A percentile compares a stretch with the other conserved stretches of the same genome.
These are phyloP conservation scores for Myiozetetes cayanensis DNA, from an alignment of 2,113 vertebrate species.

Conservation along the genomic window DNA sequence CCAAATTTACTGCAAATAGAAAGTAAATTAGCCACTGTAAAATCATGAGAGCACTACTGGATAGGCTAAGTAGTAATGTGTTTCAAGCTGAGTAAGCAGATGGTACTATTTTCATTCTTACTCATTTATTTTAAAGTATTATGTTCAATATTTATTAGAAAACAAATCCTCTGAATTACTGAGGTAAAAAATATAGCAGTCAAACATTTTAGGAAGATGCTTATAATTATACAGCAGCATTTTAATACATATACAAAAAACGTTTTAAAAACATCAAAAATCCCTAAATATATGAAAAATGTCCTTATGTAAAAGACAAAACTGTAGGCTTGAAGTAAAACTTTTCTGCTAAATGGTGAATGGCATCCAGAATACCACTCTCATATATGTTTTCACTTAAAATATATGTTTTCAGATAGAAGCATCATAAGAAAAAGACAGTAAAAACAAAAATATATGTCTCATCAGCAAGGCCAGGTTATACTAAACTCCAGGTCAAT, in stretches of 20 bases:
- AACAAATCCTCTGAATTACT: background rate
- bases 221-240: background rate
- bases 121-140: background rate
- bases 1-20: background rate
- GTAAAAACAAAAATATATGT: background rate
- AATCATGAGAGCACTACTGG: background rate
- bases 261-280: background rate
- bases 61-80: background rate
- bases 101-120: slow-evolving; percentile 20
- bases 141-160: background rate
- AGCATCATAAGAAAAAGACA: background rate
- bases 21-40: slow-evolving; percentile 3
- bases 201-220: background rate
- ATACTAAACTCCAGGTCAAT: background rate
- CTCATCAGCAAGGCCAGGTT: background rate
- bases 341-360: background rate
- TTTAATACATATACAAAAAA: background rate
- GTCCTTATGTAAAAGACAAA: background rate
- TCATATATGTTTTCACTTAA: background rate
- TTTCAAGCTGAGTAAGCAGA: slow-evolving; percentile 32
- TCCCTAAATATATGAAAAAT: background rate
- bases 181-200: background rate
- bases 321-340: background rate
- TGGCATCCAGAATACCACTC: background rate
- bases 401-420: background rate